These are phyloP conservation scores for Leuciscus idus DNA, from an alignment of 2,113 vertebrate species.

Conservation along the genomic window DNA sequence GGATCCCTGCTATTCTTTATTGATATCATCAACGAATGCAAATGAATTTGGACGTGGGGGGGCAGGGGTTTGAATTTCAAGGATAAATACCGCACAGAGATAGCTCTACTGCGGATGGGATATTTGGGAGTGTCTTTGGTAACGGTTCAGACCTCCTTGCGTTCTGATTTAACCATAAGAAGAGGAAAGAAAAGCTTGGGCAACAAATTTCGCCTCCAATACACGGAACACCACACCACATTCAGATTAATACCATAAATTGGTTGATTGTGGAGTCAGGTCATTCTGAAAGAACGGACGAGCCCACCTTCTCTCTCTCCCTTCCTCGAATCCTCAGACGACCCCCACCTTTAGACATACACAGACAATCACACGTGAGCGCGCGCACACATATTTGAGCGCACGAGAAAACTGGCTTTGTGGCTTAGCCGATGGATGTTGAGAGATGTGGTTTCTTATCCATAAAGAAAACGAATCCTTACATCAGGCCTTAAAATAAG, in stretches of 20 bases:
- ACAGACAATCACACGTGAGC: constrained; percentile 31
- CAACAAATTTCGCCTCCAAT: constrained; percentile 66
- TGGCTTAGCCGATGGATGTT: constrained; percentile 72
- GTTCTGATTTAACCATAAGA: constrained; percentile 65
- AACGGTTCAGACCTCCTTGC: constrained; percentile 59
- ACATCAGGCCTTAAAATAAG: constrained; percentile 50
- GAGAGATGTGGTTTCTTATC: constrained; percentile 75
- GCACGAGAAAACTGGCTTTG: constrained; percentile 71
- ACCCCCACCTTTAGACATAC: constrained; percentile 66
- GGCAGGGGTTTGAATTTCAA: constrained; percentile 60
- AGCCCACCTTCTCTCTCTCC: constrained; percentile 61
- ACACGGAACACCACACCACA: constrained; percentile 62
- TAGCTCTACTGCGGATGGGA: constrained; percentile 68
- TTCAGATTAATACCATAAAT: constrained; percentile 77
- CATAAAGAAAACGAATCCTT: constrained; percentile 70
- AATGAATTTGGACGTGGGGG: constrained; percentile 70
- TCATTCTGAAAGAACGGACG: constrained; percentile 75
- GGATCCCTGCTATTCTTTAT: constrained; percentile 76
- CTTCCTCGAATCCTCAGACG: constrained; percentile 61
- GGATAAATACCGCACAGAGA: constrained; percentile 71
- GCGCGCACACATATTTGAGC: constrained; percentile 53
- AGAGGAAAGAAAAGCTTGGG: constrained; percentile 5
- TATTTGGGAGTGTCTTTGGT: constrained; percentile 66
- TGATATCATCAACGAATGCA: constrained; percentile 81
- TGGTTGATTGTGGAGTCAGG: constrained; percentile 77